phyloP scores from a whole-genome alignment of 1,140 invertebrate species.

The Calycopis cecrops region DNA sequence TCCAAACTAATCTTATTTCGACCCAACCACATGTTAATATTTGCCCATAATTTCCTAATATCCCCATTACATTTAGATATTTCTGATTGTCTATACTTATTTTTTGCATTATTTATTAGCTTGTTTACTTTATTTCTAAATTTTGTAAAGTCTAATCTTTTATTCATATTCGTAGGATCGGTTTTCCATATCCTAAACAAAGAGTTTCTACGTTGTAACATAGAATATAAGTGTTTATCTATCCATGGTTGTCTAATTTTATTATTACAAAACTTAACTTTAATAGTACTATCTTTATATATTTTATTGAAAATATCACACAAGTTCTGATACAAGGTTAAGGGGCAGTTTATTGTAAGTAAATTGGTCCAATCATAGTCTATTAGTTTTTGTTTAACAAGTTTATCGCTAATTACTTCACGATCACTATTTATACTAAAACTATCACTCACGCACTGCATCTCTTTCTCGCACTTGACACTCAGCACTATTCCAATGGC shows the following conservation, averaged over 20 bases:
- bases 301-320: slow-evolving; percentile 19
- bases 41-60: too few relatives aligned
- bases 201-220: slow-evolving; percentile 22
- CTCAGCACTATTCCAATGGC: slow-evolving; percentile 15
- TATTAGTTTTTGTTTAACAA: too few relatives aligned
- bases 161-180: slow-evolving; percentile 23
- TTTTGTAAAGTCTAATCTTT: slow-evolving; percentile 30
- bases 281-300: slow-evolving; percentile 22
- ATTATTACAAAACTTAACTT: slow-evolving; percentile 14
- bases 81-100: slow-evolving; percentile 24
- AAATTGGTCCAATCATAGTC: slow-evolving; percentile 22
- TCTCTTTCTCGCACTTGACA: too few relatives aligned
- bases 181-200: slow-evolving; percentile 30
- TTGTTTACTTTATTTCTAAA: slow-evolving; percentile 32
- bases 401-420: too few relatives aligned
- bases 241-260: too few relatives aligned
- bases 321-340: slow-evolving; percentile 22
- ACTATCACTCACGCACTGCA: slow-evolving; percentile 12
- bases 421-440: slow-evolving; percentile 12
- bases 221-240: too few relatives aligned
- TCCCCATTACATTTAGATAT: too few relatives aligned
- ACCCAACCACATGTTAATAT: too few relatives aligned
- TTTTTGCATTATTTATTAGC: slow-evolving; percentile 32
- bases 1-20: too few relatives aligned
- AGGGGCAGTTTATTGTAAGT: slow-evolving; percentile 18